Conservation (phyloP, 2,113 vertebrate genomes). For the Callionymus lyra region DNA sequence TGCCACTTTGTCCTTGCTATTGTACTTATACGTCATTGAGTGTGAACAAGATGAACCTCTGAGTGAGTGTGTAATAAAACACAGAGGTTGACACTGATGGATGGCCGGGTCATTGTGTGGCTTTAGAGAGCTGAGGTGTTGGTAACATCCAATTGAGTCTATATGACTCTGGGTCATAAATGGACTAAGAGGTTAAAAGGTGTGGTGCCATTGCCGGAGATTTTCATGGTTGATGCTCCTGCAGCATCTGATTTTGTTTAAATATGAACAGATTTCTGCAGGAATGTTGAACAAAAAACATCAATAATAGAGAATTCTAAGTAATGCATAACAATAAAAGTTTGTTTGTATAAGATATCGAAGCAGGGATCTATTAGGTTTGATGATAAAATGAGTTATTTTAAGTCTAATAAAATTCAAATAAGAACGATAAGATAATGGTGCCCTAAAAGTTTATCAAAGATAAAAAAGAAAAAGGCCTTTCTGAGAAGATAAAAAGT, state of each 20-base stretch:
- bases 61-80: constrained; percentile 52
- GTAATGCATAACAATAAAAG: too few species aligned
- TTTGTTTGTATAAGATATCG: too few species aligned
- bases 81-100: constrained; percentile 52
- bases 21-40: constrained; percentile 47
- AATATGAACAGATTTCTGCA: too few species aligned
- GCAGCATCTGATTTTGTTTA: neutral
- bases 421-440: too few species aligned
- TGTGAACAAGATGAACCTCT: constrained; percentile 43
- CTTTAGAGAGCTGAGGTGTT: constrained; percentile 48
- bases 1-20: constrained; percentile 46
- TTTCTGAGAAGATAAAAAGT: too few species aligned
- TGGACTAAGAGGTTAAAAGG: constrained; percentile 58
- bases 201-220: constrained; percentile 32
- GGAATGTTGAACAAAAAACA: too few species aligned
- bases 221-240: constrained; percentile 8
- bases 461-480: too few species aligned
- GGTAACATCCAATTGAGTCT: constrained; percentile 64
- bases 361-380: too few species aligned
- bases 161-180: constrained; percentile 63
- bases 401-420: too few species aligned
- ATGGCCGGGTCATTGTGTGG: constrained; percentile 49
- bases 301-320: too few species aligned
- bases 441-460: too few species aligned
- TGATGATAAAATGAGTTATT: too few species aligned